phyloP scores from a whole-genome alignment of 2,888 invertebrate species.

The Heliconius sara region DNA sequence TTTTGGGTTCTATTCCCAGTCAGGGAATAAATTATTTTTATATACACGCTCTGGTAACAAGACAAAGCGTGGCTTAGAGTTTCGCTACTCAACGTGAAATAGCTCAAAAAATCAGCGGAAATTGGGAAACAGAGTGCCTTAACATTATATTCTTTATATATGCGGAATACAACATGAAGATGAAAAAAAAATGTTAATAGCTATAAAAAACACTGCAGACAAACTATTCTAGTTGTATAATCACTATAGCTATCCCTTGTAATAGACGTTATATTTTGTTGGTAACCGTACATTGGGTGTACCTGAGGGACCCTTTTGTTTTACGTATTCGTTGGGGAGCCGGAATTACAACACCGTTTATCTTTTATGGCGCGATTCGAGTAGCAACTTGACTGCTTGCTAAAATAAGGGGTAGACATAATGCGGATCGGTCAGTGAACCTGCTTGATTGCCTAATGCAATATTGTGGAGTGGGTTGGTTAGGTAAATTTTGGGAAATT shows the following conservation, averaged over 20 bases:
- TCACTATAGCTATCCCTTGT: slow-evolving; percentile 8
- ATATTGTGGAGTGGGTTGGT: background rate
- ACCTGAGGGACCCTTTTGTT: slow-evolving; percentile 45
- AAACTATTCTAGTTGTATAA: slow-evolving; percentile 1
- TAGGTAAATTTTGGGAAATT: background rate
- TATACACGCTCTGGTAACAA: background rate
- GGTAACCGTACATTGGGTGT: slow-evolving; percentile 27
- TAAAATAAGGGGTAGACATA: slow-evolving; percentile 37
- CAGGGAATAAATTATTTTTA: background rate
- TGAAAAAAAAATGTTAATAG: background rate
- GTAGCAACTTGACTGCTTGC: slow-evolving; percentile 42
- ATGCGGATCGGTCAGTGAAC: slow-evolving; percentile 41
- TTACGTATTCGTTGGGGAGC: slow-evolving; percentile 56
- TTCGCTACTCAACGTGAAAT: background rate
- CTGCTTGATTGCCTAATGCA: background rate
- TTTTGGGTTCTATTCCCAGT: background rate
- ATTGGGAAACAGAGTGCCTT: too few relatives aligned
- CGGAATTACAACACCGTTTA: slow-evolving; percentile 50
- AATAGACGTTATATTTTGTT: slow-evolving; percentile 29
- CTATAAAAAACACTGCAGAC: background rate
- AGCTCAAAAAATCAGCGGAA: background rate
- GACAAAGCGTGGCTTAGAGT: background rate
- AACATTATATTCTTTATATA: too few relatives aligned
- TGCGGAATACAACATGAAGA: background rate
- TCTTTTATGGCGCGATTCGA: slow-evolving; percentile 46